Conservation (phyloP, 2,888 invertebrate genomes). For the Xestia rhomboidea region DNA sequence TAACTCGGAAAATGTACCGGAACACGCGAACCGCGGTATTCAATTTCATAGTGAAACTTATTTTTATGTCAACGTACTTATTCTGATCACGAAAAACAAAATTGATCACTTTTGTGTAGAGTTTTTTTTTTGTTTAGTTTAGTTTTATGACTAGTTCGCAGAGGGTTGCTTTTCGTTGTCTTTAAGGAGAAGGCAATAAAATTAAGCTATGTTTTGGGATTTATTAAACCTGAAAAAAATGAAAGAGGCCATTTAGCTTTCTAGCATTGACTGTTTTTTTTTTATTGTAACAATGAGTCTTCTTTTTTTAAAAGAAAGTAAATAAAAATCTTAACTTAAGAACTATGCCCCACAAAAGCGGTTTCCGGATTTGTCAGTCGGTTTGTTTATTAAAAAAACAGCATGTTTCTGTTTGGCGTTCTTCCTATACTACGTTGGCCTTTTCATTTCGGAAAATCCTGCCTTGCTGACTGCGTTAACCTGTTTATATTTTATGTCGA, state of each 20-base stretch:
- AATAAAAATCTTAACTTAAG: too few relatives aligned
- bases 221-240: background rate
- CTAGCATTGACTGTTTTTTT: background rate
- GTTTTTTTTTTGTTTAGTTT: slow-evolving; percentile 4
- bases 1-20: slow-evolving; percentile 78
- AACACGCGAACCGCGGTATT: slow-evolving; percentile 85
- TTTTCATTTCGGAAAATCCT: background rate
- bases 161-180: slow-evolving; percentile 14
- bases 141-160: slow-evolving; percentile 33
- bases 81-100: slow-evolving; percentile 78
- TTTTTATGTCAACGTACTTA: slow-evolving; percentile 80
- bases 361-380: too few relatives aligned
- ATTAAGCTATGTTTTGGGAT: too few relatives aligned
- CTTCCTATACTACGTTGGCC: background rate
- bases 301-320: background rate
- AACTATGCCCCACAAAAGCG: too few relatives aligned
- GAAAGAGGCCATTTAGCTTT: too few relatives aligned
- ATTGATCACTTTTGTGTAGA: slow-evolving; percentile 75
- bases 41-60: slow-evolving; percentile 88
- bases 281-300: background rate
- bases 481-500: background rate
- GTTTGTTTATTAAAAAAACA: background rate
- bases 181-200: background rate
- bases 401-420: background rate
- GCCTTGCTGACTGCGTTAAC: background rate